A percentile compares a stretch with the other conserved stretches of the same genome.
These are phyloP conservation scores for Eupsittula cactorum DNA, from an alignment of 2,113 vertebrate genomes.

Conservation along the genomic window DNA sequence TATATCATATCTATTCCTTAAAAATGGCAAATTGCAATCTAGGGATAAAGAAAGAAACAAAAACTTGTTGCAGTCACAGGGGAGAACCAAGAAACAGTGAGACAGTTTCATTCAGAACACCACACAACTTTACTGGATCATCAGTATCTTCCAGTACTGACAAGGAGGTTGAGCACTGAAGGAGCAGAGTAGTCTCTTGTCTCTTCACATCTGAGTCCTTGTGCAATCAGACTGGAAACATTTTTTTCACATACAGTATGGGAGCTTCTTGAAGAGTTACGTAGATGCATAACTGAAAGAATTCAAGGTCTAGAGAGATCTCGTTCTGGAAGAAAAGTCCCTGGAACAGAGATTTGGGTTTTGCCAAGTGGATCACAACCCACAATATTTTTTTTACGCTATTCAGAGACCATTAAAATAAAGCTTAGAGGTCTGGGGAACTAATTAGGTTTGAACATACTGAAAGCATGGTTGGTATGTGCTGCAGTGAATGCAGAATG, in stretches of 20 bases:
- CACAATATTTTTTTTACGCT: conserved; percentile 61
- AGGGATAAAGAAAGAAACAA: background rate
- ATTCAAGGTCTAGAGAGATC: conserved; percentile 9
- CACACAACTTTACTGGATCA: background rate
- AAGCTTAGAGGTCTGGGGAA: conserved; percentile 55
- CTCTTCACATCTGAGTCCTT: background rate
- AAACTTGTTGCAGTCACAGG: background rate
- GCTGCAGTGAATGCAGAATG: background rate
- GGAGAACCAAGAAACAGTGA: background rate
- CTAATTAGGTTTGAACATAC: conserved; percentile 66
- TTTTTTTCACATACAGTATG: background rate
- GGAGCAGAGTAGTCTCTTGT: background rate
- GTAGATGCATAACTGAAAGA: conserved; percentile 18
- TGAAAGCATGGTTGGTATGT: background rate
- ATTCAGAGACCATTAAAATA: conserved; percentile 1
- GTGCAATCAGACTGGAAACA: background rate
- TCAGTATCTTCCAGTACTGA: background rate
- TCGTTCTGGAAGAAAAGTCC: conserved; percentile 60
- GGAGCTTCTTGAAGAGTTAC: conserved; percentile 27
- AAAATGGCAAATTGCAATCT: background rate
- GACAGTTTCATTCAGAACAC: background rate
- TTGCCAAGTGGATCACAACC: conserved; percentile 64
- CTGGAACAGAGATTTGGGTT: conserved; percentile 46
- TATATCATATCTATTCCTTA: background rate
- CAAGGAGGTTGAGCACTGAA: background rate